These are phyloP conservation scores for Regulus satrapa DNA, from an alignment of 2,113 vertebrate genomes.

Conservation along the genomic window DNA sequence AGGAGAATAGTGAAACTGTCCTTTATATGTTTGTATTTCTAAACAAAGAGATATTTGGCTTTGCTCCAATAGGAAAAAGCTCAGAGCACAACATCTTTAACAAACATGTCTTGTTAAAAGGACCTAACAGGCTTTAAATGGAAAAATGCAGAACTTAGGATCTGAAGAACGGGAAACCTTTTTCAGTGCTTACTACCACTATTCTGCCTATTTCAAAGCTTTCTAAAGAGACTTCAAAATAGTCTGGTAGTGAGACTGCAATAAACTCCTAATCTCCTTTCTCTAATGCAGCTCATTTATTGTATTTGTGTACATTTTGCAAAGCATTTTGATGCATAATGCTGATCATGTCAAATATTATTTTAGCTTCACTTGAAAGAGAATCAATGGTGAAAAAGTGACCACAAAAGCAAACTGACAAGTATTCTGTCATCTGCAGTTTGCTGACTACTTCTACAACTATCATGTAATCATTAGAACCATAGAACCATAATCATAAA, in stretches of 20 bases:
- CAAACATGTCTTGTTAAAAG: neutral
- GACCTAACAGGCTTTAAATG: neutral
- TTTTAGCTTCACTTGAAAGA: neutral
- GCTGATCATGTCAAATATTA: neutral
- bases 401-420: neutral
- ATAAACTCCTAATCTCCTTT: neutral
- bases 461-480: neutral
- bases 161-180: neutral
- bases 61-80: neutral
- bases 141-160: neutral
- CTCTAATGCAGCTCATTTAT: neutral
- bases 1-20: neutral
- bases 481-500: neutral
- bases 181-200: neutral
- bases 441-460: neutral
- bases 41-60: neutral
- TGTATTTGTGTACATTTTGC: neutral
- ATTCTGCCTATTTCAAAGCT: neutral
- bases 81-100: neutral
- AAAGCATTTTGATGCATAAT: neutral
- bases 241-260: neutral
- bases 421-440: neutral
- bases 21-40: neutral
- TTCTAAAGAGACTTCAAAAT: neutral
- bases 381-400: neutral